Evolutionary conservation across 1,140 invertebrate species (phyloP).

Genomic region (Brachionus manjavacas): DNA sequence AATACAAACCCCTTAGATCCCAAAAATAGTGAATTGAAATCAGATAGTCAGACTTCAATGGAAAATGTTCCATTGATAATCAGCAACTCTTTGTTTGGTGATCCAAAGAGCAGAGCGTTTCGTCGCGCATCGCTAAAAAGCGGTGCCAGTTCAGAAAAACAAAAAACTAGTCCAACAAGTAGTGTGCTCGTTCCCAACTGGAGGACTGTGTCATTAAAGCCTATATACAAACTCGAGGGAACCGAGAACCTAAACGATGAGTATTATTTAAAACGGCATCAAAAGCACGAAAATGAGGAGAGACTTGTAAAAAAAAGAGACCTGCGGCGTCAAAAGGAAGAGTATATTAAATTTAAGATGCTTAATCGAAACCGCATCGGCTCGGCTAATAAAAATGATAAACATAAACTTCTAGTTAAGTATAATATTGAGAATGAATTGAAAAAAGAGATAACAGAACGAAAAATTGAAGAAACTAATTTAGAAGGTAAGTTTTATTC

Average conservation of each 20-base stretch:
- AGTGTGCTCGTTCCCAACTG: slow-evolving; percentile 15
- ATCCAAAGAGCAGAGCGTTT: background rate
- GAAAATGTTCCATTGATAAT: background rate
- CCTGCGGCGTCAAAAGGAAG: background rate
- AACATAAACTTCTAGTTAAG: background rate
- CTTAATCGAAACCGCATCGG: background rate
- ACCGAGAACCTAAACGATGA: slow-evolving; percentile 17
- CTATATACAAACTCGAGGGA: slow-evolving; percentile 13
- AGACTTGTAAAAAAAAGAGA: slow-evolving; percentile 36
- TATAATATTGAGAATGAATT: background rate
- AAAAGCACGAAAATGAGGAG: slow-evolving; percentile 34
- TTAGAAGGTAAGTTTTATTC: background rate
- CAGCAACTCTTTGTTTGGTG: background rate
- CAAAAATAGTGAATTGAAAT: background rate
- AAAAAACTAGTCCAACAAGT: background rate
- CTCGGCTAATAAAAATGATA: background rate
- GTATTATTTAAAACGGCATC: background rate
- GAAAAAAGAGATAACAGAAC: background rate
- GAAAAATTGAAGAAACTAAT: background rate
- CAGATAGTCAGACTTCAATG: background rate
- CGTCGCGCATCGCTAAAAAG: background rate
- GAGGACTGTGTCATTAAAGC: background rate
- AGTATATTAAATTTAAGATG: background rate
- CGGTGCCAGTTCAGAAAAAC: background rate
- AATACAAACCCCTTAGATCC: background rate